phyloP scores from a whole-genome alignment of 1,140 invertebrate species.

The Sitophilus oryzae region DNA sequence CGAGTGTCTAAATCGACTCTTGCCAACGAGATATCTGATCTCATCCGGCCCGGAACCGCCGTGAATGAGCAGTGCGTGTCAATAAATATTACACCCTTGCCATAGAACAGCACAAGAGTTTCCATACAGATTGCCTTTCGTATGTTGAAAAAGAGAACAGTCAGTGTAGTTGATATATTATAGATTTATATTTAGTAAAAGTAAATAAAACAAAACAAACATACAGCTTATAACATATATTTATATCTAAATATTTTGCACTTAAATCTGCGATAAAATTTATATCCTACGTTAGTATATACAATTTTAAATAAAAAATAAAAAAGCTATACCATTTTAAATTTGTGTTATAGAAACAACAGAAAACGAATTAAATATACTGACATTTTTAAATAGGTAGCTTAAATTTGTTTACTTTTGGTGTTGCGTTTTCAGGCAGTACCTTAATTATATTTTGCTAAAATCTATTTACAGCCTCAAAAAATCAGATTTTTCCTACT shows the following conservation, averaged over 20 bases:
- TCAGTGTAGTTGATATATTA: no score
- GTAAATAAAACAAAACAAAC: no score
- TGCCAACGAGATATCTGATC: no score
- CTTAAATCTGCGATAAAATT: constrained; percentile 20
- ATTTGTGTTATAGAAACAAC: not conserved
- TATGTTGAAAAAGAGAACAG: no score
- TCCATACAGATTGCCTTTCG: no score
- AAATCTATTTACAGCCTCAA: not conserved
- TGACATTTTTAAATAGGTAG: not conserved
- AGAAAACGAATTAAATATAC: not conserved
- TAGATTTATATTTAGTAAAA: no score
- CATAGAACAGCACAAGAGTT: no score
- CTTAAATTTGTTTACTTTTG: not conserved
- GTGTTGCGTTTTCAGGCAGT: constrained; percentile 3
- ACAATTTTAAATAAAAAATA: constrained; percentile 20
- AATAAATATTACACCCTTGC: no score
- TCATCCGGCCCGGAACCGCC: no score
- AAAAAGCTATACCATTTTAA: constrained; percentile 15
- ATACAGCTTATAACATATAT: constrained; percentile 24
- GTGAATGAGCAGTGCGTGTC: no score
- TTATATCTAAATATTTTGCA: constrained; percentile 23
- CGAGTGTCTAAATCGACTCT: no score
- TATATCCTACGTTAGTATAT: constrained; percentile 23
- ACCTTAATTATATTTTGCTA: not conserved
- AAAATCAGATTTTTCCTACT: not conserved